Percentiles rank a stretch among this genome's conserved stretches.
Conservation (phyloP, 2,113 vertebrate species). For the Rhynchomys soricoides region DNA sequence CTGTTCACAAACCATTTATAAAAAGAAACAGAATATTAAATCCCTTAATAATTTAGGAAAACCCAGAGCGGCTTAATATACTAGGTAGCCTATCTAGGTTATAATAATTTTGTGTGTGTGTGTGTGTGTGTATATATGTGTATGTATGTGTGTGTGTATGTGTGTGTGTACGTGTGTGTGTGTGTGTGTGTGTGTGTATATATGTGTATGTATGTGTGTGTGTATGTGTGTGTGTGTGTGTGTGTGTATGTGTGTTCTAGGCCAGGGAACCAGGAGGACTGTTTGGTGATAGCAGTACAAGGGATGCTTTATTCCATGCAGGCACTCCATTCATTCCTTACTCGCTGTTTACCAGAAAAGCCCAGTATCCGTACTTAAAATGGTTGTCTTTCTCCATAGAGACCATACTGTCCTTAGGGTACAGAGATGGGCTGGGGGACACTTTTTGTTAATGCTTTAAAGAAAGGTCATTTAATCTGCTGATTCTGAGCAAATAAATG, state of each 20-base stretch:
- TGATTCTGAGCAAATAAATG: slow-evolving; percentile 58
- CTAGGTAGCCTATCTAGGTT: slow-evolving; percentile 74
- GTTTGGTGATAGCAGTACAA: slow-evolving; percentile 88
- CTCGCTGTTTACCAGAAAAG: slow-evolving; percentile 82
- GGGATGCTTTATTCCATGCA: slow-evolving; percentile 90
- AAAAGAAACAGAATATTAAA: slow-evolving; percentile 71
- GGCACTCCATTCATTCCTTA: slow-evolving; percentile 82
- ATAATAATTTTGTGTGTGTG: slow-evolving; percentile 81
- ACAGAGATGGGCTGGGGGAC: slow-evolving; percentile 48
- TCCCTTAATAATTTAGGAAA: slow-evolving; percentile 76
- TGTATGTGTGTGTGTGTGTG: no score
- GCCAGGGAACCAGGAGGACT: slow-evolving; percentile 83
- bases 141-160: no score
- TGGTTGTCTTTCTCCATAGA: slow-evolving; percentile 83
- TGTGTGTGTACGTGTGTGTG: no score
- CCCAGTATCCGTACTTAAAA: slow-evolving; percentile 87
- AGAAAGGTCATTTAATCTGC: slow-evolving; percentile 72
- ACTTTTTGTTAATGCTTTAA: slow-evolving; percentile 64
- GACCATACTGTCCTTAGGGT: slow-evolving; percentile 73
- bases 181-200: slow-evolving; percentile 82
- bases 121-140: slow-evolving; percentile 80
- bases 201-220: no score
- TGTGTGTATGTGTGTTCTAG: slow-evolving; percentile 79
- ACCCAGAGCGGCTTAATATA: slow-evolving; percentile 74
- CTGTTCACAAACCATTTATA: slow-evolving; percentile 32